phyloP scores from a whole-genome alignment of 2,888 invertebrate genomes.

The Ectobius pallidus region DNA sequence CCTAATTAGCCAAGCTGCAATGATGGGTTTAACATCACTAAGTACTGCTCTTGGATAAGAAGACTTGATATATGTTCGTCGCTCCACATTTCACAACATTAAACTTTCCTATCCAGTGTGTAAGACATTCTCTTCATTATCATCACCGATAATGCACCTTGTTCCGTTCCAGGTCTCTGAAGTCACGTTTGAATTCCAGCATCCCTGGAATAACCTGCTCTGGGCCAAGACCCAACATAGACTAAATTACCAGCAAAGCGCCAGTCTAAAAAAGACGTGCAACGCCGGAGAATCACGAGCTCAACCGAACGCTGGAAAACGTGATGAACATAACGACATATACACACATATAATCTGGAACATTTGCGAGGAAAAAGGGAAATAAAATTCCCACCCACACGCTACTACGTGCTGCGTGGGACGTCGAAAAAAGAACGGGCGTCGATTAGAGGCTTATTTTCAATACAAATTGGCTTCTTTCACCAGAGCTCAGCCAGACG shows the following conservation, averaged over 20 bases:
- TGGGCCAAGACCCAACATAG: not conserved
- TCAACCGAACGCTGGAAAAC: constrained; percentile 8
- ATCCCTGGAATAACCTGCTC: not conserved
- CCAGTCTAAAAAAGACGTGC: not conserved
- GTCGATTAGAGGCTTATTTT: not conserved
- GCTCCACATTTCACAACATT: not conserved
- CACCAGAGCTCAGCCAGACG: not conserved
- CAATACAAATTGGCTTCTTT: constrained; percentile 1
- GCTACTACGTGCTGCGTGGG: not conserved
- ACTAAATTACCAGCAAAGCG: constrained; percentile 11
- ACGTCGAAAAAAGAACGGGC: not conserved
- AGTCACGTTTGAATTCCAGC: not conserved
- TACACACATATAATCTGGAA: not conserved
- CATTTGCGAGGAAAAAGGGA: not conserved
- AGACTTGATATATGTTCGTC: not conserved
- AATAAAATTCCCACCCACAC: not conserved
- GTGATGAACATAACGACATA: not conserved
- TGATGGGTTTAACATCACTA: not conserved
- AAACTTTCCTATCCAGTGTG: not conserved
- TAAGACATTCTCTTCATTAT: not conserved
- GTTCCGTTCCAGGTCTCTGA: not conserved
- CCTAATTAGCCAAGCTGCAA: constrained; percentile 7
- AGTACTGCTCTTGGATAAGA: not conserved
- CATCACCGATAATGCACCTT: not conserved
- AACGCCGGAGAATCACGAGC: constrained; percentile 8